phyloP scores from a whole-genome alignment of 2,888 invertebrate species.

The Eurytoma californica region DNA sequence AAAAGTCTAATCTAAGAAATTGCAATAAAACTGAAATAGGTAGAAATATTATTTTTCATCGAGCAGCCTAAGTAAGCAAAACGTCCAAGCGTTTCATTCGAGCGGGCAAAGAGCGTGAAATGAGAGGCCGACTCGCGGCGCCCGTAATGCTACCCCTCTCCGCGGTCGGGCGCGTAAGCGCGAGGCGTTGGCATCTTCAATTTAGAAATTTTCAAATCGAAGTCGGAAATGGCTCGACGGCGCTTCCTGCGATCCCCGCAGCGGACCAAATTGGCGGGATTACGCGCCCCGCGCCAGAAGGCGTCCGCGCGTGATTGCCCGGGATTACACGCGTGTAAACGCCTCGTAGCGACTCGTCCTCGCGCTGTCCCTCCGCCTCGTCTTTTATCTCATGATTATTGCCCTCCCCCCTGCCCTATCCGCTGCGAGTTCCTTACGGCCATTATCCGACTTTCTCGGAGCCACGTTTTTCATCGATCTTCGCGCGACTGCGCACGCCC shows the following conservation, averaged over 20 bases:
- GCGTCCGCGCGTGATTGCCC: constrained; percentile 68
- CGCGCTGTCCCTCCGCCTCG: neutral
- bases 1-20: too few relatives aligned
- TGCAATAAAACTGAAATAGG: too few relatives aligned
- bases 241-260: neutral
- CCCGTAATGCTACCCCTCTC: too few relatives aligned
- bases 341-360: constrained; percentile 29
- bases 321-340: constrained; percentile 69
- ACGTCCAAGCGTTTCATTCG: too few relatives aligned
- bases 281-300: constrained; percentile 51
- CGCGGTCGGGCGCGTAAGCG: neutral
- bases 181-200: constrained; percentile 32
- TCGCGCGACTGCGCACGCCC: neutral
- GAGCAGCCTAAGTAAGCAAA: too few relatives aligned
- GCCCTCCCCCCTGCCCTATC: neutral
- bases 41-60: too few relatives aligned
- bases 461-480: constrained; percentile 29
- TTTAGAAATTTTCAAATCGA: constrained; percentile 44
- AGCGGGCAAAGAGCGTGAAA: too few relatives aligned
- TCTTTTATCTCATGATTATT: constrained; percentile 37
- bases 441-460: constrained; percentile 5
- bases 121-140: too few relatives aligned
- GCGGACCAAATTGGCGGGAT: constrained; percentile 58
- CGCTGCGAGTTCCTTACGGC: too few relatives aligned
- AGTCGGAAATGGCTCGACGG: neutral